A percentile compares a stretch with the other conserved stretches of the same genome.
phyloP scores from a whole-genome alignment of 2,797 vertebrate species.

The Aplochiton taeniatus region DNA sequence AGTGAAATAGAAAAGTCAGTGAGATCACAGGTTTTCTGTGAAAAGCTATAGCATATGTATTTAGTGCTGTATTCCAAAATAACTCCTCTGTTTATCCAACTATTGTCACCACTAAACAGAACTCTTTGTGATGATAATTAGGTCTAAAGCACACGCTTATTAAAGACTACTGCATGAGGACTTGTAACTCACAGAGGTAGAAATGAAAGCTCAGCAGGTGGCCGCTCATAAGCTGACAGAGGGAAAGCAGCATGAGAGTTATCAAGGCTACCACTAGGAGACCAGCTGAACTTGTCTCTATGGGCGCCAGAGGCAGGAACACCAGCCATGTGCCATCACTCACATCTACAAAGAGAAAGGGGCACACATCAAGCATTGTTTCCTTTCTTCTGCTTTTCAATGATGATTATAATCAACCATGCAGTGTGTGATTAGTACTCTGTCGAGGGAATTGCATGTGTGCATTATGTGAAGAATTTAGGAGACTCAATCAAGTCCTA shows the following conservation, averaged over 20 bases:
- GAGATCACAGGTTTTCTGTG: not conserved
- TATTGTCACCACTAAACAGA: too few species aligned
- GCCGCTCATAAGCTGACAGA: conserved; percentile 66
- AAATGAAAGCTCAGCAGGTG: conserved; percentile 81
- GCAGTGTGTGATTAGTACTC: too few species aligned
- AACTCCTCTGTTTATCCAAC: not conserved
- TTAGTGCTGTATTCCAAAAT: too few species aligned
- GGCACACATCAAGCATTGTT: too few species aligned
- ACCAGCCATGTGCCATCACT: conserved; percentile 73
- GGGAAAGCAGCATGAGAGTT: conserved; percentile 61
- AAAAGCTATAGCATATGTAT: not conserved
- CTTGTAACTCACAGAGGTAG: conserved; percentile 74
- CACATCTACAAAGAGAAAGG: not conserved
- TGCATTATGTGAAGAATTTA: too few species aligned
- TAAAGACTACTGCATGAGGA: not conserved
- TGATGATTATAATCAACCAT: too few species aligned
- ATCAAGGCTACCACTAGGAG: conserved; percentile 65
- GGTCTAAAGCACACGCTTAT: too few species aligned
- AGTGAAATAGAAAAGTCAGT: conserved; percentile 10
- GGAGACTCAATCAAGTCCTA: too few species aligned
- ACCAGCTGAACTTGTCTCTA: conserved; percentile 61
- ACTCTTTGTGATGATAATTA: not conserved
- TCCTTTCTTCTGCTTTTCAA: too few species aligned
- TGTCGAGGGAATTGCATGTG: too few species aligned
- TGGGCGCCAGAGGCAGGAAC: conserved; percentile 74